A percentile compares a stretch with the other conserved stretches of the same genome.
Conservation (phyloP, 2,888 invertebrate species). For the Coremacera marginata region DNA sequence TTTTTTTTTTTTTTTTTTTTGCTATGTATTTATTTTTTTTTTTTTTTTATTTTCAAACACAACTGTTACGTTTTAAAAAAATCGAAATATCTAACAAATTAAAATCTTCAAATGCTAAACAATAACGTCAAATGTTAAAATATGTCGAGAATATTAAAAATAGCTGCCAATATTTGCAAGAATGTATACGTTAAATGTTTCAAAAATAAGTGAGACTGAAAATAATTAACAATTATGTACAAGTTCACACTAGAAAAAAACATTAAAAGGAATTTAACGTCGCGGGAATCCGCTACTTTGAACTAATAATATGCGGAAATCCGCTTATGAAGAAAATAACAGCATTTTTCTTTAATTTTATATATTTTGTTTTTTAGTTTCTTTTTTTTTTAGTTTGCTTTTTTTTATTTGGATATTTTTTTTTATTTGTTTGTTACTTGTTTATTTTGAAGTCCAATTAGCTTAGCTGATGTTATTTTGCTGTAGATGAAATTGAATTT, state of each 20-base stretch:
- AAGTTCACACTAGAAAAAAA: no score
- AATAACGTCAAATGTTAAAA: no score
- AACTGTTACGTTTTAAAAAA: background rate
- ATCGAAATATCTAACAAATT: slow-evolving; percentile 7
- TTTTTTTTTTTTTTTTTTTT: background rate
- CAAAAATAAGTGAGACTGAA: no score
- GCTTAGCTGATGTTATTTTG: no score
- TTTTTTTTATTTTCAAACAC: background rate
- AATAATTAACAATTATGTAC: no score
- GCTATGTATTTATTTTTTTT: background rate
- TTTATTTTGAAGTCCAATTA: background rate
- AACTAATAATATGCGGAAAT: no score
- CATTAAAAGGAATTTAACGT: no score
- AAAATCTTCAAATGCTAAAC: background rate
- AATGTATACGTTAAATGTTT: no score
- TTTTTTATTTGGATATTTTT: slow-evolving; percentile 8
- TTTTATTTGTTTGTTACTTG: slow-evolving; percentile 10
- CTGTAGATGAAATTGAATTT: no score
- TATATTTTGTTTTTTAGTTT: slow-evolving; percentile 8
- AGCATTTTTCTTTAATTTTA: background rate
- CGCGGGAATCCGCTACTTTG: no score
- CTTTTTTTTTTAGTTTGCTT: slow-evolving; percentile 9
- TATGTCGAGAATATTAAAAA: no score
- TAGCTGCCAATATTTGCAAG: no score
- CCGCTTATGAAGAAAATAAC: background rate